phyloP scores from a whole-genome alignment of 2,113 vertebrate species.

The Noturus placidus region DNA sequence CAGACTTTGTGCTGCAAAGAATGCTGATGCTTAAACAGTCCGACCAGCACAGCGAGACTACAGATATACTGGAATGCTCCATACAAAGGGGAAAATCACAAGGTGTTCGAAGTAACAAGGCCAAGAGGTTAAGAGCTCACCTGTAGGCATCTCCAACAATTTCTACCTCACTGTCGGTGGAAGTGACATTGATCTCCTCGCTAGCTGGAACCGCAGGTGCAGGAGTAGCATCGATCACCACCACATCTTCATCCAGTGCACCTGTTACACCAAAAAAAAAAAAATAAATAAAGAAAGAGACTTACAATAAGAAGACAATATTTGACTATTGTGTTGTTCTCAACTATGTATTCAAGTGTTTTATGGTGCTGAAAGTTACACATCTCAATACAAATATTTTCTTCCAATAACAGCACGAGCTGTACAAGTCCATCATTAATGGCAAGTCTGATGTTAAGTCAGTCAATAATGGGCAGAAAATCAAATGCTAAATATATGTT shows the following conservation, averaged over 20 bases:
- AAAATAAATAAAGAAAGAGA: not conserved
- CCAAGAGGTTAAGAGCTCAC: conserved; percentile 65
- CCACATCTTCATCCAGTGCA: conserved; percentile 95
- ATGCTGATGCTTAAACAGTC: not conserved
- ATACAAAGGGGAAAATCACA: not conserved
- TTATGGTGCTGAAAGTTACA: not conserved
- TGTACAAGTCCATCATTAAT: not conserved
- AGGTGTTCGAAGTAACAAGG: not conserved
- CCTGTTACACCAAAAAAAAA: conserved; percentile 68
- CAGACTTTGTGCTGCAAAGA: not conserved
- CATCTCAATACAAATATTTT: not conserved
- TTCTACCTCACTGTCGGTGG: conserved; percentile 97
- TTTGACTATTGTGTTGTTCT: not conserved
- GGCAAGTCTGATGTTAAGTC: not conserved
- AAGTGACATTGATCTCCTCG: conserved; percentile 99
- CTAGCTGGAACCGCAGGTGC: conserved; percentile 89
- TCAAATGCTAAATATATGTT: not conserved
- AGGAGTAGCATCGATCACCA: conserved; percentile 96
- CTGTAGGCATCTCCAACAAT: conserved; percentile 96
- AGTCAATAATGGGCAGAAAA: not conserved
- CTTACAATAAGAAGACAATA: not conserved
- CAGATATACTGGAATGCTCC: not conserved
- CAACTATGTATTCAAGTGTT: not conserved
- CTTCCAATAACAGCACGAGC: not conserved
- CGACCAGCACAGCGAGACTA: not conserved